Evolutionary conservation across 2,888 invertebrate species (phyloP).

Genomic region (Endomychus coccineus): DNA sequence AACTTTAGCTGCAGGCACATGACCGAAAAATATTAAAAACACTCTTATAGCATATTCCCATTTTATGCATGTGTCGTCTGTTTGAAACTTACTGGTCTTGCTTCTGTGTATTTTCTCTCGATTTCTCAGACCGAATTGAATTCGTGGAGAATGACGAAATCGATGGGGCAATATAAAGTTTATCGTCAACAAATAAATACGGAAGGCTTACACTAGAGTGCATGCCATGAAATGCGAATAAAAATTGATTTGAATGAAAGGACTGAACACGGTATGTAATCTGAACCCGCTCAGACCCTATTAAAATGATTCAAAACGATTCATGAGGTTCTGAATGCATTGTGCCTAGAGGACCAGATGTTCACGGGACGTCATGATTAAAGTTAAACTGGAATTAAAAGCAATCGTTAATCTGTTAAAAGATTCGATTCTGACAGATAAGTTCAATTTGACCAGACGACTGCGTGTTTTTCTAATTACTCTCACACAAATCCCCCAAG

Average conservation of each 20-base stretch:
- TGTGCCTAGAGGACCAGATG: conserved; percentile 40
- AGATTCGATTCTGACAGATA: conserved; percentile 40
- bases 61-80: too few species aligned
- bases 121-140: too few species aligned
- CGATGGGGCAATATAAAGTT: too few species aligned
- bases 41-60: too few species aligned
- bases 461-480: too few species aligned
- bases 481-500: too few species aligned
- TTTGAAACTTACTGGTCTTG: too few species aligned
- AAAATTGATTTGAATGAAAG: conserved; percentile 24
- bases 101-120: too few species aligned
- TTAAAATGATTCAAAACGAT: conserved; percentile 34
- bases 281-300: conserved; percentile 34
- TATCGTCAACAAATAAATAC: too few species aligned
- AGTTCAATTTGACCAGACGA: conserved; percentile 37
- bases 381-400: conserved; percentile 43
- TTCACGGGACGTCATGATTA: conserved; percentile 41
- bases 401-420: conserved; percentile 37
- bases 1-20: too few species aligned
- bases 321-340: conserved; percentile 30
- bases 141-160: too few species aligned
- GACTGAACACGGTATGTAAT: conserved; percentile 32
- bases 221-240: conserved; percentile 17
- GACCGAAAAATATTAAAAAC: too few species aligned
- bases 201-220: conserved; percentile 4